Evolutionary conservation across 2,888 invertebrate species (phyloP), one percentile per base, ranked within the genome.

Genomic region (Neoitamus cyanurus): DNA sequence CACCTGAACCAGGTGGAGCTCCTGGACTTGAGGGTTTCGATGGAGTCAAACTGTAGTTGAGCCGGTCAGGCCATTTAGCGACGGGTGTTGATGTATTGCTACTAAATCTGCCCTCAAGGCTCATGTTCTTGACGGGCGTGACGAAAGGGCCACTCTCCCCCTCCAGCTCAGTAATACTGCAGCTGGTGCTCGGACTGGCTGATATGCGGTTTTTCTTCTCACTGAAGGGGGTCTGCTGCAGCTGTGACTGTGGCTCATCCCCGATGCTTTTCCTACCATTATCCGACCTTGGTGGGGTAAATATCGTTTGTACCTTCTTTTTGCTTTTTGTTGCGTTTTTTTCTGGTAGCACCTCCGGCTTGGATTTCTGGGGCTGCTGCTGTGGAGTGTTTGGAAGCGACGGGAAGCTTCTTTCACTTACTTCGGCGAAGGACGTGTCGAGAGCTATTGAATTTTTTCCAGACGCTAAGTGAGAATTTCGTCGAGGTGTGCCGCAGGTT

Each of bases 401-500:
- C n/a, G 75, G 75, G 75, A 42, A 75, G 25, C 42, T 75, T 25
- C 5, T 48, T 70, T 78, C 31, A 70, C 77, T 68, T 68, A 42
- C 58, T 34, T 58, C 15, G 15, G 3, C 58, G 58, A 58, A 25
- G 25, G 58, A 58, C 20, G 20, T 58, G 20, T 25, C 58, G 25
- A 58, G 30, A 7, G 13, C 2, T 3, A 34, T 34, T 34, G 48
- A 48, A 34, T 20, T 68, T 68, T 78, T 48, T 78, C 58, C 70
- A 11, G 46, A 68, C 28, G 73, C 11, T 83, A 48, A 31, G 72
- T 58, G 20, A 15, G 78, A 15, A 15, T 87, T 86, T 82, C 85
- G 73, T 0, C 20, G 48, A 36, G 87, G 87, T 83, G 87, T 87
- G 77, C 86, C 87, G 75, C 86, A 87, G 48, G 86, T 58, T 68